Conservation (phyloP, 2,888 invertebrate species). For the Aphodius sticticus region DNA sequence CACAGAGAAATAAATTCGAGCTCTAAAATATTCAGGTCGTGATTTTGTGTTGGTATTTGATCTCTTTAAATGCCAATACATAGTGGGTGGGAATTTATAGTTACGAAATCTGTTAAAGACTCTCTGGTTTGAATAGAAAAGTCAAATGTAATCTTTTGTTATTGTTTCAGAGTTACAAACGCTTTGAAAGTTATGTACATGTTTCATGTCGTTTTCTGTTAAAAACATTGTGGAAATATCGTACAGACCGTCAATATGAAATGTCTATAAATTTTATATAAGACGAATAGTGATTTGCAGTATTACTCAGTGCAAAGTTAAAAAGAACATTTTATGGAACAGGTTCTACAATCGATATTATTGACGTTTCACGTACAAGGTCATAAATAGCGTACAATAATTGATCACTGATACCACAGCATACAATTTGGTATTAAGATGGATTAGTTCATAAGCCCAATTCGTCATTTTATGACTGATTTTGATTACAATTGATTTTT, state of each 20-base stretch:
- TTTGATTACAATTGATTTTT: background rate
- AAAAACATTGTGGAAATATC: too few species aligned
- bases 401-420: background rate
- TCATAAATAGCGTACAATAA: background rate
- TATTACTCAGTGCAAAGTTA: background rate
- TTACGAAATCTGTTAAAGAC: background rate
- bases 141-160: too few species aligned
- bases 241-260: too few species aligned
- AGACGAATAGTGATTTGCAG: too few species aligned
- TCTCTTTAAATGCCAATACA: background rate
- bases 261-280: too few species aligned
- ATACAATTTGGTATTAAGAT: background rate
- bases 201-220: too few species aligned
- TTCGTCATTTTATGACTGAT: background rate
- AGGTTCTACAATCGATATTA: background rate
- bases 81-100: background rate
- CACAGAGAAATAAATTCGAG: background rate
- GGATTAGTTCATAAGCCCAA: background rate
- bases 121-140: background rate
- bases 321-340: background rate
- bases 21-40: background rate
- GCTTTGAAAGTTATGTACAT: too few species aligned
- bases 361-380: background rate
- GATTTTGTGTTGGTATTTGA: background rate
- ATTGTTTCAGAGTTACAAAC: too few species aligned